Percentiles rank a stretch among this genome's conserved stretches.
These are phyloP conservation scores for Hydrolagus colliei DNA, from an alignment of 2,797 vertebrate genomes.

Conservation along the genomic window DNA sequence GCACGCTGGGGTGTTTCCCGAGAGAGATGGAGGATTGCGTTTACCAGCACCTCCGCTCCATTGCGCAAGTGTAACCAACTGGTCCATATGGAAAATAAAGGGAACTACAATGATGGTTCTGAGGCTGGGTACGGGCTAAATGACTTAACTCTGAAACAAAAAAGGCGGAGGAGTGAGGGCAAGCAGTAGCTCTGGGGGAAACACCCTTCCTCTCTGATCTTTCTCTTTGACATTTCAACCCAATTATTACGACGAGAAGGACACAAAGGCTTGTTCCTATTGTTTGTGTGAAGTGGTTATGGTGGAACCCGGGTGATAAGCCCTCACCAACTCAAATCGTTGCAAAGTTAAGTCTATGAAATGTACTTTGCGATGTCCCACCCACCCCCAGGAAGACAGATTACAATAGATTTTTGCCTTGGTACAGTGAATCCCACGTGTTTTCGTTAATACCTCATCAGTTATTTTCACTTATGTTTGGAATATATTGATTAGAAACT, in stretches of 20 bases:
- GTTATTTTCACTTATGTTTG: not conserved
- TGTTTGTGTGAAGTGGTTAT: conserved; percentile 23
- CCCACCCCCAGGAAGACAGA: not conserved
- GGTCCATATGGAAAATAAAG: too few relatives aligned
- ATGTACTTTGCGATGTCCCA: not conserved
- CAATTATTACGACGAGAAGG: not conserved
- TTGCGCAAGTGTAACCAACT: too few relatives aligned
- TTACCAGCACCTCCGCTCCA: too few relatives aligned
- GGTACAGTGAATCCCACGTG: not conserved
- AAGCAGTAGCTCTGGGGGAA: not conserved
- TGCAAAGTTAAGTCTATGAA: not conserved
- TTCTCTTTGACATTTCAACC: not conserved
- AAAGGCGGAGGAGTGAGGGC: not conserved
- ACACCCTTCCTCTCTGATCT: conserved; percentile 8
- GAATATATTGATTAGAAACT: too few relatives aligned
- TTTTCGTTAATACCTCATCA: not conserved
- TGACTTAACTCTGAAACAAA: too few relatives aligned
- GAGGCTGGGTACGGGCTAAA: too few relatives aligned
- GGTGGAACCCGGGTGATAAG: conserved; percentile 1
- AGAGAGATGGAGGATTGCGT: too few relatives aligned
- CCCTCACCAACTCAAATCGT: not conserved
- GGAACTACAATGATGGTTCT: too few relatives aligned
- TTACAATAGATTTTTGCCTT: not conserved
- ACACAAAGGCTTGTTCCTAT: not conserved
- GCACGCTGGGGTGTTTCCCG: too few relatives aligned